Percentiles rank a stretch among this genome's conserved stretches.
phyloP scores from a whole-genome alignment of 1,140 invertebrate genomes.

The Choristoneura fumiferana region DNA sequence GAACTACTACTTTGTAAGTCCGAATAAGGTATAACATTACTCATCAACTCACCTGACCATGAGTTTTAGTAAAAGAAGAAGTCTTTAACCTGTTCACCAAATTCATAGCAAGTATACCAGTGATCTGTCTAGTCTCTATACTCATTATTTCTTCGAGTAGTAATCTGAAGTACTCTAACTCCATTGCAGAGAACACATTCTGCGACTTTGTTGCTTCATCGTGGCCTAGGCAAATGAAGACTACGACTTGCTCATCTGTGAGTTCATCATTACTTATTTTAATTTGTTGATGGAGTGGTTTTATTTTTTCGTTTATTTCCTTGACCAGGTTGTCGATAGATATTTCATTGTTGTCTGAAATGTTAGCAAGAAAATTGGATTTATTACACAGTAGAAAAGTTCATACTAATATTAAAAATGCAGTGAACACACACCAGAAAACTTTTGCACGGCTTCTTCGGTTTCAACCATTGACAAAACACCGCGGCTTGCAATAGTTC shows the following conservation, averaged over 20 bases:
- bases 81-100: conserved; percentile 48
- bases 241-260: conserved; percentile 49
- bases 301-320: conserved; percentile 59
- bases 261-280: conserved; percentile 61
- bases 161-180: conserved; percentile 61
- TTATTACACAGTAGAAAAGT: no score
- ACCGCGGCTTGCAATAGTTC: conserved; percentile 54
- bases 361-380: conserved; percentile 6
- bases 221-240: conserved; percentile 58
- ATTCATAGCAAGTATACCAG: conserved; percentile 56
- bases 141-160: conserved; percentile 62
- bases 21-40: neutral
- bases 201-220: conserved; percentile 64
- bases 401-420: no score
- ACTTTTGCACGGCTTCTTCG: conserved; percentile 29
- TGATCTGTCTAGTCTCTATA: conserved; percentile 56
- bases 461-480: conserved; percentile 44
- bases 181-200: conserved; percentile 46
- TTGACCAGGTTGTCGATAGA: conserved; percentile 46
- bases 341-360: conserved; percentile 39
- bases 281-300: conserved; percentile 53
- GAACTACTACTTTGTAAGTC: no score
- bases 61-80: conserved; percentile 46
- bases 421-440: conserved; percentile 33
- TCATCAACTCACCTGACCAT: conserved; percentile 51